A percentile compares a stretch with the other conserved stretches of the same genome.
Conservation (phyloP, 2,888 invertebrate species). For the Rambutsinella grinnellia region DNA sequence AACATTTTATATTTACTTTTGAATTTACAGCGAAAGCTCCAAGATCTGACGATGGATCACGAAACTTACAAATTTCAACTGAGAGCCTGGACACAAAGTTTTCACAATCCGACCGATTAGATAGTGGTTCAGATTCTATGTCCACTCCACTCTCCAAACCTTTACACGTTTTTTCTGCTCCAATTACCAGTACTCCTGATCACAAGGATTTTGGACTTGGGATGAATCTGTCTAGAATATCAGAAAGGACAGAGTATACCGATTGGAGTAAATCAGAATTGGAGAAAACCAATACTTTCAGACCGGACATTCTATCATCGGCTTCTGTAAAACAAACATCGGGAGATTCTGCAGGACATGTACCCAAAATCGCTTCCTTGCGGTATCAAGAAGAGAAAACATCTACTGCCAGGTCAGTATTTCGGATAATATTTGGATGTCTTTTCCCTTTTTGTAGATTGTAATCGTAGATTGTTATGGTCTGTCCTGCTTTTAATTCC, state of each 20-base stretch:
- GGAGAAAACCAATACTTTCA: conserved; percentile 41
- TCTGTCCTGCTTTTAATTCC: background rate
- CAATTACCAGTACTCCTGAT: conserved; percentile 26
- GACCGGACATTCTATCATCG: conserved; percentile 31
- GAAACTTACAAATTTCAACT: too few relatives aligned
- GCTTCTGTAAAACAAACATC: conserved; percentile 30
- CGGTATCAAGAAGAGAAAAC: background rate
- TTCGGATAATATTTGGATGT: conserved; percentile 60
- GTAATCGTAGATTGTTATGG: background rate
- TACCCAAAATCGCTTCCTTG: background rate
- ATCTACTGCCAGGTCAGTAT: conserved; percentile 63
- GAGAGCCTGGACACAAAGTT: too few relatives aligned
- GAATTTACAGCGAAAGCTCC: too few relatives aligned
- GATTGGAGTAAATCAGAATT: conserved; percentile 55
- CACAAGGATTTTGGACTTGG: conserved; percentile 40
- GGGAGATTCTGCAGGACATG: background rate
- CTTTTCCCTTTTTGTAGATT: conserved; percentile 62
- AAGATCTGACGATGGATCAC: too few relatives aligned
- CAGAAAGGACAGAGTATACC: conserved; percentile 62
- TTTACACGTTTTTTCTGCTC: background rate
- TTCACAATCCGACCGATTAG: conserved; percentile 39
- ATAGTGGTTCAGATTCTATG: too few relatives aligned
- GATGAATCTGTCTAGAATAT: conserved; percentile 64
- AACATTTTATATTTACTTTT: too few relatives aligned
- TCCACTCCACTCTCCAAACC: too few relatives aligned